Percentiles rank a stretch among this genome's conserved stretches.
phyloP scores from a whole-genome alignment of 2,113 vertebrate species.

The Centrocercus urophasianus region DNA sequence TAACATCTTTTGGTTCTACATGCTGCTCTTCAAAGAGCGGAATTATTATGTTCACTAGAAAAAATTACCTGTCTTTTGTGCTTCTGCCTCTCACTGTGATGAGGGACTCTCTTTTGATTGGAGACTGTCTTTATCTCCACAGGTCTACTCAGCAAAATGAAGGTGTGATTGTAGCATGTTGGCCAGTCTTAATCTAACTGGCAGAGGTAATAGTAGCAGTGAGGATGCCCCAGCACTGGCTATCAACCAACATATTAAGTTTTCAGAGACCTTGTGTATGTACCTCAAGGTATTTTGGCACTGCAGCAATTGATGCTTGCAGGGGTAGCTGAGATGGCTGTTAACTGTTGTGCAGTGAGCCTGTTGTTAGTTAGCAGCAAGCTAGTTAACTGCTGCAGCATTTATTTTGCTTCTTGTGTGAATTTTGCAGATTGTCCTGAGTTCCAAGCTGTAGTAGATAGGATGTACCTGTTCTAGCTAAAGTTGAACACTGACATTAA shows the following conservation, averaged over 20 bases:
- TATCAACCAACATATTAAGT: not conserved
- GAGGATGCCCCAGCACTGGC: conserved; percentile 7
- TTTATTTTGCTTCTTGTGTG: not conserved
- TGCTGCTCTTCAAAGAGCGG: not conserved
- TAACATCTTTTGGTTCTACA: not conserved
- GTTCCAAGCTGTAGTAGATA: not conserved
- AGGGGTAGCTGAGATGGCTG: not conserved
- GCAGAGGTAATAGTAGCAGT: not conserved
- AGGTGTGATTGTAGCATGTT: not conserved
- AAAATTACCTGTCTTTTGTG: not conserved
- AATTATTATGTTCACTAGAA: not conserved
- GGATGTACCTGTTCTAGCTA: not conserved
- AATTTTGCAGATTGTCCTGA: not conserved
- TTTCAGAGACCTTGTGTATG: not conserved
- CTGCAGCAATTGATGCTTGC: not conserved
- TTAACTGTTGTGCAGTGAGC: not conserved
- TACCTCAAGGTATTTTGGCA: not conserved
- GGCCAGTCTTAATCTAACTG: conserved; percentile 12
- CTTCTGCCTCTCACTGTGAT: not conserved
- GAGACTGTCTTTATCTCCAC: conserved; percentile 24
- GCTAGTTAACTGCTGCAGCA: rapidly evolving
- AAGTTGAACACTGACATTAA: not conserved
- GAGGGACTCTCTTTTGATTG: not conserved
- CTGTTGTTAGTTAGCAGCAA: not conserved
- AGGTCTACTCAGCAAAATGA: not conserved